Percentiles rank a stretch among this genome's conserved stretches.
These are phyloP conservation scores for Hypomesus transpacificus DNA, from an alignment of 2,113 vertebrate genomes.

Conservation along the genomic window DNA sequence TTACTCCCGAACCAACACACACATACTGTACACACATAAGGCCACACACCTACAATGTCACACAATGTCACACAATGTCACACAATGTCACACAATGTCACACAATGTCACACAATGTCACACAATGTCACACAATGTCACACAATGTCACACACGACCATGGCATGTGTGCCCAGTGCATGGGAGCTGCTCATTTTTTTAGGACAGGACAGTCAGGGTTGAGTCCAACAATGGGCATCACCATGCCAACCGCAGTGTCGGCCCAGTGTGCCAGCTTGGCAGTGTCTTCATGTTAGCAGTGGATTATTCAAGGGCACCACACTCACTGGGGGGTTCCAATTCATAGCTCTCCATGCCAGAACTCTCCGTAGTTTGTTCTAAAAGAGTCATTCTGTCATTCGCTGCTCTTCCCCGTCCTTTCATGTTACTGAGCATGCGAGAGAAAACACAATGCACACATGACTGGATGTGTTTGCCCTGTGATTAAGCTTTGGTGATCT, in stretches of 20 bases:
- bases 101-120: constrained; percentile 50
- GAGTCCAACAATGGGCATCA: constrained; percentile 53
- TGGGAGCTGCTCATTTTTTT: constrained; percentile 35
- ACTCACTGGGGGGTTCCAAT: constrained; percentile 39
- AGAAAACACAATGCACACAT: constrained; percentile 16
- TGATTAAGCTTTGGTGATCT: constrained; percentile 38
- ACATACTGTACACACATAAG: not conserved
- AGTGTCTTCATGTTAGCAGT: constrained; percentile 44
- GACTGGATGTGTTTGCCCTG: not conserved
- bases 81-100: constrained; percentile 58
- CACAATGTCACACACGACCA: constrained; percentile 52
- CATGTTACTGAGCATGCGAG: constrained; percentile 32
- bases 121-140: not conserved
- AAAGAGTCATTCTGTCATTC: constrained; percentile 46
- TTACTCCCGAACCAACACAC: not conserved
- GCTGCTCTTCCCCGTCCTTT: constrained; percentile 42
- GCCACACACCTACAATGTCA: not conserved
- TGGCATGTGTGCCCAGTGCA: constrained; percentile 13
- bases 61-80: constrained; percentile 56
- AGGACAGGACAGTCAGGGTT: constrained; percentile 34
- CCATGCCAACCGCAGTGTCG: constrained; percentile 44
- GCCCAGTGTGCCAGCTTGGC: constrained; percentile 35
- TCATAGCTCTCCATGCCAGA: constrained; percentile 45
- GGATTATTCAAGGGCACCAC: constrained; percentile 66
- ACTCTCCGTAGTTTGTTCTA: constrained; percentile 43